Evolutionary conservation across 2,113 vertebrate genomes (phyloP).

Genomic region (Edolisoma coerulescens): DNA sequence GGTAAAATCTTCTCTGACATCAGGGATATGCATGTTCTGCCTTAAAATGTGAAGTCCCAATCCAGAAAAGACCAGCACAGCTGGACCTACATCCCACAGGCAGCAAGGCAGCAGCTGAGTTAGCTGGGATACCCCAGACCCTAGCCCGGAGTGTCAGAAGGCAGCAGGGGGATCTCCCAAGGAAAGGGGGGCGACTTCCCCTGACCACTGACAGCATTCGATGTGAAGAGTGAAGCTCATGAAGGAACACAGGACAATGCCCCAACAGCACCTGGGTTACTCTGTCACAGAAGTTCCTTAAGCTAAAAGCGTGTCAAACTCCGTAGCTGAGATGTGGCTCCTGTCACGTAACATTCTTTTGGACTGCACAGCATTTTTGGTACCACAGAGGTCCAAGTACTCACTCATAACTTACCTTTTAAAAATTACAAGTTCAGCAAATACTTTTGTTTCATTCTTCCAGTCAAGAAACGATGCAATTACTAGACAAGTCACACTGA

Average conservation of each 20-base stretch:
- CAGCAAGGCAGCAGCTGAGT: background rate
- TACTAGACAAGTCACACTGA: background rate
- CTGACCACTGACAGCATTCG: fast-evolving
- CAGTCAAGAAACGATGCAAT: background rate
- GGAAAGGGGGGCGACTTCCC: background rate
- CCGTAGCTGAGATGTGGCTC: background rate
- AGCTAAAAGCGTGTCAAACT: background rate
- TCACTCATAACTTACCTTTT: background rate
- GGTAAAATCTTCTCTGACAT: background rate
- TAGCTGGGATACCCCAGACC: background rate
- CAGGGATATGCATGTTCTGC: background rate
- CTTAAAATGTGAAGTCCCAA: background rate
- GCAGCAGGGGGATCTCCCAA: background rate
- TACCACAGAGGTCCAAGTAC: background rate
- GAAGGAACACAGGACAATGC: too few relatives aligned
- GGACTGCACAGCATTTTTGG: background rate
- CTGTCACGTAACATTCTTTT: fast-evolving
- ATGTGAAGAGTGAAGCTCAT: background rate
- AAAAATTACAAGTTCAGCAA: background rate
- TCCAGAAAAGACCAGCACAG: background rate
- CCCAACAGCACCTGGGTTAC: background rate
- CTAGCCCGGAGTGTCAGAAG: fast-evolving
- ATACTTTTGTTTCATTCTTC: background rate
- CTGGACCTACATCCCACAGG: background rate
- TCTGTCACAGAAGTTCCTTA: background rate